Percentiles rank a stretch among this genome's conserved stretches.
phyloP scores from a whole-genome alignment of 2,888 invertebrate species.

The Lasioglossum marginatum region DNA sequence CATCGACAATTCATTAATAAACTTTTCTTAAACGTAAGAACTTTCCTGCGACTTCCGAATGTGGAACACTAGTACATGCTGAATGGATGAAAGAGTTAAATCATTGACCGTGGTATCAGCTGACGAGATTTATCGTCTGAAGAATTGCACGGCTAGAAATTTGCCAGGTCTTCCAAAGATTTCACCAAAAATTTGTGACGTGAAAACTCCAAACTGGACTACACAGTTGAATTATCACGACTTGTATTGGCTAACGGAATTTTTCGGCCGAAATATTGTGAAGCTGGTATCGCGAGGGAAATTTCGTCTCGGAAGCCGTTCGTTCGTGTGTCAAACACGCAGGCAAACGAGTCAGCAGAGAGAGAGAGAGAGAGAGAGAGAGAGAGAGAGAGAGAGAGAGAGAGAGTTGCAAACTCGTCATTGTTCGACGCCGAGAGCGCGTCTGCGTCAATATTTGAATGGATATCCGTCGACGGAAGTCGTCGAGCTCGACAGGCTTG shows the following conservation, averaged over 20 bases:
- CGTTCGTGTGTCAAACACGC: not conserved
- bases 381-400: constrained; percentile 31
- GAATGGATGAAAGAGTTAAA: too few relatives aligned
- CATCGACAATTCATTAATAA: too few relatives aligned
- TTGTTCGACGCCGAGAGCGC: constrained; percentile 57
- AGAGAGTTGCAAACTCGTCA: constrained; percentile 21
- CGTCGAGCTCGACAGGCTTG: constrained; percentile 20
- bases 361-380: constrained; percentile 4
- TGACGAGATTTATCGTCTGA: too few relatives aligned
- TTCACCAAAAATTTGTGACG: too few relatives aligned
- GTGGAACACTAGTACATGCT: too few relatives aligned
- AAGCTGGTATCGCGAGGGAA: not conserved
- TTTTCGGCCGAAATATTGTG: not conserved
- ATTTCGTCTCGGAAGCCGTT: not conserved
- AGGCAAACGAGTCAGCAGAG: not conserved
- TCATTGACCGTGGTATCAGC: too few relatives aligned
- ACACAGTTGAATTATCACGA: not conserved
- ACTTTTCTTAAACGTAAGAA: too few relatives aligned
- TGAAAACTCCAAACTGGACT: not conserved
- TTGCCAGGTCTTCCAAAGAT: too few relatives aligned
- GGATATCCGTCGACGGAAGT: constrained; percentile 48
- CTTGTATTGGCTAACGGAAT: not conserved
- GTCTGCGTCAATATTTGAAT: constrained; percentile 63
- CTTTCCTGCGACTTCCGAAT: not conserved
- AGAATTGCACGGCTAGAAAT: too few relatives aligned